Conservation (phyloP, 2,113 vertebrate genomes). For the Cinclus mexicanus region DNA sequence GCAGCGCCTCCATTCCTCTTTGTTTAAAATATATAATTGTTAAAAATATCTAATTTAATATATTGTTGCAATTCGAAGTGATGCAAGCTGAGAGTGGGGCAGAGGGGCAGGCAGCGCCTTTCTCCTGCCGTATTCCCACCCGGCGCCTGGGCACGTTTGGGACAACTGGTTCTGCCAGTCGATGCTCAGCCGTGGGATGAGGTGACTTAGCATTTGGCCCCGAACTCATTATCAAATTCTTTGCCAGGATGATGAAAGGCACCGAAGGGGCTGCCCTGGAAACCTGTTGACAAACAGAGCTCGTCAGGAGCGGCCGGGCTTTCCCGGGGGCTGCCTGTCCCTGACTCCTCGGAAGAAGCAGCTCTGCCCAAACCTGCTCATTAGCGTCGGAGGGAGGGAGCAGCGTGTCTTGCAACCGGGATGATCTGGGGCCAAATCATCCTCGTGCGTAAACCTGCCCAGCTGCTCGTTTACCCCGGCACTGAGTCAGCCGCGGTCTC, state of each 20-base stretch:
- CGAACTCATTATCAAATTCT: constrained; percentile 38
- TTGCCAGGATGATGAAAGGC: constrained; percentile 41
- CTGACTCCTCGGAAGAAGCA: not conserved
- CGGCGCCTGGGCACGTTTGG: not conserved
- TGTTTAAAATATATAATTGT: not conserved
- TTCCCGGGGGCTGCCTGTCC: constrained; percentile 40
- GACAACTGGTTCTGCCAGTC: constrained; percentile 44
- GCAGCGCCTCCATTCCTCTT: fast-evolving
- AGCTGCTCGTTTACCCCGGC: not conserved
- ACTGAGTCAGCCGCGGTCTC: not conserved
- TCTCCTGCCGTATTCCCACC: constrained; percentile 30
- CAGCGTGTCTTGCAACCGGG: not conserved
- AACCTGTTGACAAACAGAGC: constrained; percentile 65
- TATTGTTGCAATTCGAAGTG: not conserved
- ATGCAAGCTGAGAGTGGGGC: not conserved
- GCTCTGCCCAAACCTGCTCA: constrained; percentile 33
- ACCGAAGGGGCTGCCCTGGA: constrained; percentile 15
- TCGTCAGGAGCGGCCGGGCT: not conserved
- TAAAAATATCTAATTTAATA: fast-evolving
- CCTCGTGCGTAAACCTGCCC: constrained; percentile 16
- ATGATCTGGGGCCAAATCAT: constrained; percentile 13
- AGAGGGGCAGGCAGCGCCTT: not conserved
- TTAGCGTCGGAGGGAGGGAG: constrained; percentile 22
- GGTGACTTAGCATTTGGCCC: constrained; percentile 44
- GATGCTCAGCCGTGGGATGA: not conserved